Percentiles rank a stretch among this genome's conserved stretches.
phyloP scores from a whole-genome alignment of 2,797 vertebrate genomes.

The Falco berigora region DNA sequence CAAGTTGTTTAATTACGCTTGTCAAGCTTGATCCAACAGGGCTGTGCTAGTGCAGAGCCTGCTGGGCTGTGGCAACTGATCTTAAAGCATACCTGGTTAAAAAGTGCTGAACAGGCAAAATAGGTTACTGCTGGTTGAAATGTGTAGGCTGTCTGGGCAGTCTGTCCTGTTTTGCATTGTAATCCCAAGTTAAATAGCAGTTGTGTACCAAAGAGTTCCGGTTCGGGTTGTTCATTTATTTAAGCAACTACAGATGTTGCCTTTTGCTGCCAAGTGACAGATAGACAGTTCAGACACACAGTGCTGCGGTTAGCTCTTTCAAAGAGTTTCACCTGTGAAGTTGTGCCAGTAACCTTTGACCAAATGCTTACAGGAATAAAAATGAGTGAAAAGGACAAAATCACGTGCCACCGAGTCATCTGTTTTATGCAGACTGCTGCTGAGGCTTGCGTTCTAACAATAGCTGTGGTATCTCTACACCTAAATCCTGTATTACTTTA shows the following conservation, averaged over 20 bases:
- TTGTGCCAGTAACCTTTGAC: constrained; percentile 28
- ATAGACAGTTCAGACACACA: background rate
- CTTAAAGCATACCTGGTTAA: background rate
- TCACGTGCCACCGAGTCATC: background rate
- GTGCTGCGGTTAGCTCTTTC: background rate
- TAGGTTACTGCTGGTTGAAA: background rate
- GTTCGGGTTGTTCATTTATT: background rate
- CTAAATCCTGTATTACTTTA: background rate
- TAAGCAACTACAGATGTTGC: constrained; percentile 32
- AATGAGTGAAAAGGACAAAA: background rate
- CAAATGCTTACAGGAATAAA: background rate
- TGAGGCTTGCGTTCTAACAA: background rate
- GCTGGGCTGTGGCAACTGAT: background rate
- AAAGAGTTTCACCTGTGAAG: constrained; percentile 9
- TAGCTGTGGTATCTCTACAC: background rate
- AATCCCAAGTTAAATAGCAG: constrained; percentile 1
- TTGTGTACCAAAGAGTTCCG: background rate
- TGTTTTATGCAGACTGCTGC: background rate
- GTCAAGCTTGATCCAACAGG: background rate
- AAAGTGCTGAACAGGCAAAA: background rate
- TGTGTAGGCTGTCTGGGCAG: background rate
- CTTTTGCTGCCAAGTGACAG: background rate
- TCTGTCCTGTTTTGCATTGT: background rate
- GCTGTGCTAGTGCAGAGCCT: background rate
- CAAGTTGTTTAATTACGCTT: background rate